Conservation (phyloP, 2,797 vertebrate species). For the Argentina silus region DNA sequence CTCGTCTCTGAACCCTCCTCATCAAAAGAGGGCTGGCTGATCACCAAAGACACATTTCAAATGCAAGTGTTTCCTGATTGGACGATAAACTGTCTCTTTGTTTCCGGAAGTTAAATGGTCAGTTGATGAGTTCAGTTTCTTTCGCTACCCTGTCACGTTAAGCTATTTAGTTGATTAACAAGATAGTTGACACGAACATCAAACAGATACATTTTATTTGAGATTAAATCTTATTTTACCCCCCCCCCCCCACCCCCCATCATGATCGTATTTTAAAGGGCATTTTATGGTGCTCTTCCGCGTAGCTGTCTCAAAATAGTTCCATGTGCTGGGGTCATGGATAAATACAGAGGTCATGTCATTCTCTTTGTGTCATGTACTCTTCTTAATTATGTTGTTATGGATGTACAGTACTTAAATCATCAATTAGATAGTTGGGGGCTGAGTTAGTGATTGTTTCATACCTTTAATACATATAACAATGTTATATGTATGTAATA, state of each 20-base stretch:
- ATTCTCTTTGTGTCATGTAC: too few species aligned
- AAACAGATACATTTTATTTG: not conserved
- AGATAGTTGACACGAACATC: not conserved
- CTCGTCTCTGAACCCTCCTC: not conserved
- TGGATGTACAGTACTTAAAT: too few species aligned
- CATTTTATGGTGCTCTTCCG: not conserved
- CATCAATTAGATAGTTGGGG: too few species aligned
- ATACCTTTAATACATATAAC: too few species aligned
- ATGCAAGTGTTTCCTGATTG: constrained; percentile 68
- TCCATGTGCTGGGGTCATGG: not conserved
- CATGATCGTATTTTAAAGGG: too few species aligned
- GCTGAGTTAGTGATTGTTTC: too few species aligned
- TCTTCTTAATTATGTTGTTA: too few species aligned
- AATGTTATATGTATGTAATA: too few species aligned
- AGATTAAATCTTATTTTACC: too few species aligned
- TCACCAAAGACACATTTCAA: constrained; percentile 61
- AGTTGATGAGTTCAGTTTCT: not conserved
- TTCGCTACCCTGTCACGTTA: not conserved
- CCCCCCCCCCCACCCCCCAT: too few species aligned
- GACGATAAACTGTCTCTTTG: constrained; percentile 53
- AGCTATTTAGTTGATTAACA: not conserved
- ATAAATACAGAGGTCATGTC: too few species aligned
- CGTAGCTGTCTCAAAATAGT: constrained; percentile 12
- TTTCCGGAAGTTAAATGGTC: constrained; percentile 58
- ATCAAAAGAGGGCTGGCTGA: not conserved